Evolutionary conservation across 2,888 invertebrate species (phyloP).

Genomic region (Drosophila neutralis): DNA sequence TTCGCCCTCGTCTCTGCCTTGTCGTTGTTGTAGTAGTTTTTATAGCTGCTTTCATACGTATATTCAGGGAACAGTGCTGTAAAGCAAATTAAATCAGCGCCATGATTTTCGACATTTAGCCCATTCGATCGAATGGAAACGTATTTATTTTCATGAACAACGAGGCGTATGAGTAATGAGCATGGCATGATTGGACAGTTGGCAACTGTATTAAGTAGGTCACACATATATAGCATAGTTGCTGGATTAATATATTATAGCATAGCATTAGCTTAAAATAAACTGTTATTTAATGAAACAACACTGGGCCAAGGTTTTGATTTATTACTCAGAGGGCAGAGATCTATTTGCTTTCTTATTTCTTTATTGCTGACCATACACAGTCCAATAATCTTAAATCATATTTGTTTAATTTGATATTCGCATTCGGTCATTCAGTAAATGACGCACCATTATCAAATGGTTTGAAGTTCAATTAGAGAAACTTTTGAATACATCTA

Average conservation of each 20-base stretch:
- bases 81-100: conserved; percentile 70
- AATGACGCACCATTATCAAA: background rate
- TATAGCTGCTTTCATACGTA: conserved; percentile 7
- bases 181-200: conserved; percentile 44
- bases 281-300: background rate
- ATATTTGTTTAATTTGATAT: background rate
- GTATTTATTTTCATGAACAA: conserved; percentile 13
- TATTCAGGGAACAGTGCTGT: conserved; percentile 31
- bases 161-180: conserved; percentile 55
- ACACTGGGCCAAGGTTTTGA: background rate
- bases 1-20: background rate
- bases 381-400: background rate
- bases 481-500: background rate
- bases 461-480: background rate
- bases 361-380: background rate
- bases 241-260: conserved; percentile 4
- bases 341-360: background rate
- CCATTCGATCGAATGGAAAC: conserved; percentile 19
- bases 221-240: conserved; percentile 3
- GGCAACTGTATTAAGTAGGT: conserved; percentile 28
- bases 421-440: background rate
- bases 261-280: conserved; percentile 3
- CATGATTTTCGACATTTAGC: conserved; percentile 48
- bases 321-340: background rate
- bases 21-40: background rate